Base-by-base conservation (phyloP, 2,113 vertebrate species). In the Mystacornis crossleyi region DNA sequence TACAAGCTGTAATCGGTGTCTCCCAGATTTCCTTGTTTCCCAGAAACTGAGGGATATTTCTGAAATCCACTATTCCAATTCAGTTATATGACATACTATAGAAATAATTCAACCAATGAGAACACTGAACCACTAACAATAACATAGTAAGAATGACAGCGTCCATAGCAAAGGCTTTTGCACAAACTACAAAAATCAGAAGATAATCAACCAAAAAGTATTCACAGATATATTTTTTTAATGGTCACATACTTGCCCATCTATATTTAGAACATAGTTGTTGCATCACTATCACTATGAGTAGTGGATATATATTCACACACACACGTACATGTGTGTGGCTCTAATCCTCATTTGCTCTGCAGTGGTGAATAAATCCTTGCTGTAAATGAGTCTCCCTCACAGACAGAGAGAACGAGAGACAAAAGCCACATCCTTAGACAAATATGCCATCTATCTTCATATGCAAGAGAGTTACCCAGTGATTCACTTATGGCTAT, bases 381-480 rank as follows among this genome's bases (percentile, higher is more conserved):
- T 86, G 47, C 40, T 74, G 43, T 54, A 90, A 82, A 88, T 73
- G 31, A 74, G 50, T 86, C 26, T 87, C 15, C 18, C 16, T 69
- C 34, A 66, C 9, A 93, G 18, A 81, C 3, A 80, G 40, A 51
- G 10, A 89, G 60, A 83, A 71, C 17, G 55, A 88, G 38, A 86
- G 47, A 65, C 38, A 81, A 92, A 95, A 82, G 29, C n/a, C 42
- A 84, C 38, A 69, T 65, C 53, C 90, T 91, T 55, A 72, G 64
- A 38, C 40, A 93, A 84, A 85, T 61, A 55, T 75, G 45, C 25
- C 45, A 93, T 95, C 64, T 78, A 40, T 90, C 65, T 96, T 93
- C 75, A 93, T 48, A 77, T 45, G 53, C 5, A 31, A 71, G 80
- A 91, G 45, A 92, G 38, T 65, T 38, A 77, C 40, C 23, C 38